Base-by-base conservation (phyloP, 2,113 vertebrate genomes). In the Nycticorax nycticorax region DNA sequence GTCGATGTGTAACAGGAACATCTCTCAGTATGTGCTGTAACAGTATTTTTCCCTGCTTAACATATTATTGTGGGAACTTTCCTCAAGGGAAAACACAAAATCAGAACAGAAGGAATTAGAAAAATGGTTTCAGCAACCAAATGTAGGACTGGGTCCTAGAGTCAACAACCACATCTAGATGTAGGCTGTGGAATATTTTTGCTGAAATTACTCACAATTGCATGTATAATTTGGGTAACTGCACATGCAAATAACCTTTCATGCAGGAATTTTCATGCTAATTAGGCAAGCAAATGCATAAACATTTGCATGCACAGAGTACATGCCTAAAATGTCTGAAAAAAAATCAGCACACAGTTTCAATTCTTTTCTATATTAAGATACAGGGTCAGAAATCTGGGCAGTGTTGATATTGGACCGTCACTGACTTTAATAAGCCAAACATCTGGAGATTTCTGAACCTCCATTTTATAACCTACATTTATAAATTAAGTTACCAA, bases 361-460 rank as follows among this genome's bases (percentile, higher is more conserved):
- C 79, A 83, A 43, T 75, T 93, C 41, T 82, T 82, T 93, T 82
- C 92, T 95, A 83, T 83, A 85, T 92, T 96, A 95, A 96, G 67
- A 68, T 89, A 80, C 39, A 62, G 33, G 72, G 92, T 66, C 45
- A 93, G 90, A 95, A 96, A 85, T 86, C 56, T 91, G 88, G 50
- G 60, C 60, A 89, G 22, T 94, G 91, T 95, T 97, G 89, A 88
- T 95, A 76, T 91, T 97, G 97, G 96, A 95, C 83, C 0, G 0
- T 56, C 60, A 43, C 35, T 91, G 50, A 53, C 60, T 95, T 96
- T 56, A 95, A 60, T 76, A 73, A 93, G 94, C 97, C 96, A 97
- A 97, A 98, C 96, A 97, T 96, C 96, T 98, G 97, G 93, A 94
- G 88, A 94, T 93, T 93, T 89, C 80, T 95, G 74, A 95, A 92